Percentiles rank a stretch among this genome's conserved stretches.
Conservation (phyloP, 2,113 vertebrate genomes). For the Talpa occidentalis region DNA sequence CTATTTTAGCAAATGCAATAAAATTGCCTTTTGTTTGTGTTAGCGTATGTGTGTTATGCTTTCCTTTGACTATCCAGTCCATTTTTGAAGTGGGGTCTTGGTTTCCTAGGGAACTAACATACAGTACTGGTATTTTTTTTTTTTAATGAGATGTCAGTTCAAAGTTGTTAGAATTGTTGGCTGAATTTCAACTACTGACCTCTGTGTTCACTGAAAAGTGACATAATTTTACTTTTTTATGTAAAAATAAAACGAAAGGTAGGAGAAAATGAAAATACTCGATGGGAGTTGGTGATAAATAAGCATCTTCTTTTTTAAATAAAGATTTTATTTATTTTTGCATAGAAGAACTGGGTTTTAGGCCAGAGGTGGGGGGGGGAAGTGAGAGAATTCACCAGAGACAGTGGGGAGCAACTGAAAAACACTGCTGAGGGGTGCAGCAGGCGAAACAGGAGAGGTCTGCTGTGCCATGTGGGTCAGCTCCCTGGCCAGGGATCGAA, state of each 20-base stretch:
- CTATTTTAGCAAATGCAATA: constrained; percentile 73
- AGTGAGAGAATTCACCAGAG: too few relatives aligned
- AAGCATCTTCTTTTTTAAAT: background rate
- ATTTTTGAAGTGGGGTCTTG: constrained; percentile 55
- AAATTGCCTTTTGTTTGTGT: constrained; percentile 63
- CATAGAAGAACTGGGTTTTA: too few relatives aligned
- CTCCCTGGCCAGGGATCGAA: too few relatives aligned
- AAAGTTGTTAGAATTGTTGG: constrained; percentile 67
- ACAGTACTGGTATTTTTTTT: constrained; percentile 45
- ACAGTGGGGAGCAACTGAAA: too few relatives aligned
- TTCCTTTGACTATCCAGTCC: constrained; percentile 67
- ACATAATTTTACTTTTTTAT: constrained; percentile 58
- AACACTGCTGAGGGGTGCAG: too few relatives aligned
- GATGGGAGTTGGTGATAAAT: constrained; percentile 9
- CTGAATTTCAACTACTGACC: constrained; percentile 73
- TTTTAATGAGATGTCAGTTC: constrained; percentile 26
- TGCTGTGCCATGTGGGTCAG: too few relatives aligned
- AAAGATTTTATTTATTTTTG: too few relatives aligned
- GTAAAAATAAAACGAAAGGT: constrained; percentile 40
- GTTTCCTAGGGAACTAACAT: constrained; percentile 78
- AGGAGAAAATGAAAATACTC: constrained; percentile 44
- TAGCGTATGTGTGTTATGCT: constrained; percentile 61
- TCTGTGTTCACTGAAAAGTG: constrained; percentile 55
- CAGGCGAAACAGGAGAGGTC: too few relatives aligned
- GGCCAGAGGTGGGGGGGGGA: too few relatives aligned